phyloP scores from a whole-genome alignment of 2,113 vertebrate species.

The Eudorcas thomsonii region DNA sequence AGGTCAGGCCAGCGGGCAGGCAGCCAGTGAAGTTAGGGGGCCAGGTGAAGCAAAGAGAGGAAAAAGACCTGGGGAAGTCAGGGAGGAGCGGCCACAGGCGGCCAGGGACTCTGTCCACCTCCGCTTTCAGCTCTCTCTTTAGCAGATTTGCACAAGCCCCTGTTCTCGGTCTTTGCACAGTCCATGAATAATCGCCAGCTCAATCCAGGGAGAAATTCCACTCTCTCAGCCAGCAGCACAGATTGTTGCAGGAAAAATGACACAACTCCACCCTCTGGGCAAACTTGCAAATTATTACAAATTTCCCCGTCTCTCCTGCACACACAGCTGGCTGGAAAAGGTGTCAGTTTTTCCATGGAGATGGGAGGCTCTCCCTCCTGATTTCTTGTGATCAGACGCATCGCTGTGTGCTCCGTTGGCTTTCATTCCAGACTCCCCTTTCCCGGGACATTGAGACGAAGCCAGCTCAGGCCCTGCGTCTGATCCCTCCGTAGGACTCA shows the following conservation, averaged over 20 bases:
- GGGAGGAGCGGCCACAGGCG: fast-evolving
- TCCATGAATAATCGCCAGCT: slow-evolving; percentile 14
- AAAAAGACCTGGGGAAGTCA: not conserved
- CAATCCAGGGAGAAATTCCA: slow-evolving; percentile 59
- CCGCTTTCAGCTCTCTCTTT: not conserved
- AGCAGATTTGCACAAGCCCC: slow-evolving; percentile 25
- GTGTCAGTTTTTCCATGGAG: slow-evolving; percentile 53
- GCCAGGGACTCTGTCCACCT: fast-evolving
- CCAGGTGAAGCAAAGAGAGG: not conserved
- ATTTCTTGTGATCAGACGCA: not conserved
- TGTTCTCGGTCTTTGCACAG: not conserved
- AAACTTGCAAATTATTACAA: slow-evolving; percentile 55
- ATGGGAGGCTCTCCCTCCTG: not conserved
- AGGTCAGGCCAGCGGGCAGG: not conserved
- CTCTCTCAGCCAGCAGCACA: slow-evolving; percentile 63
- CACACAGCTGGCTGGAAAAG: slow-evolving; percentile 52
- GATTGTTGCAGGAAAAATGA: slow-evolving; percentile 63
- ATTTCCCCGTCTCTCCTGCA: slow-evolving; percentile 5
- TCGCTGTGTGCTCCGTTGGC: not conserved
- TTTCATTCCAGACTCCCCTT: not conserved
- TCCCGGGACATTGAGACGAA: not conserved
- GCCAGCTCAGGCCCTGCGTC: not conserved
- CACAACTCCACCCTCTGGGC: slow-evolving; percentile 60
- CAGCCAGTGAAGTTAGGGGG: not conserved
- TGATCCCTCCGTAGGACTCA: not conserved